Percentiles rank a stretch among this genome's conserved stretches.
phyloP scores from a whole-genome alignment of 2,113 vertebrate species.

The Actenoides lindsayi region DNA sequence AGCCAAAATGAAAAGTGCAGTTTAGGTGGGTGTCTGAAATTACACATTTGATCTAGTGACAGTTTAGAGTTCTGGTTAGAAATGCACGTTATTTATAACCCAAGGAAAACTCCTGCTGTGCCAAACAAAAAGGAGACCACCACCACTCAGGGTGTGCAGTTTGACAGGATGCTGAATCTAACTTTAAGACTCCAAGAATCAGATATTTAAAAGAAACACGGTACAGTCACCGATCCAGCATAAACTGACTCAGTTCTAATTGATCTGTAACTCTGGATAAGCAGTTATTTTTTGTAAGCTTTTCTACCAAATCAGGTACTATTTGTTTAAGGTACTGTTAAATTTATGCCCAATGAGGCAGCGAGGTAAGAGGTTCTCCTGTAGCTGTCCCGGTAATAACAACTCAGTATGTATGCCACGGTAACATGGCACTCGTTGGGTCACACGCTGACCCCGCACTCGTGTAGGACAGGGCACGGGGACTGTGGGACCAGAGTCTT shows the following conservation, averaged over 20 bases:
- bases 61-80: neutral
- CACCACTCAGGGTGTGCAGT: neutral
- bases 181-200: neutral
- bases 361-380: neutral
- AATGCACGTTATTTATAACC: neutral
- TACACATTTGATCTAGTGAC: neutral
- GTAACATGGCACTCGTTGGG: too few relatives aligned
- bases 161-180: neutral
- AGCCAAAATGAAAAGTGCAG: neutral
- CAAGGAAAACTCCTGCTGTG: neutral
- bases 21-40: neutral
- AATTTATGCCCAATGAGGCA: neutral
- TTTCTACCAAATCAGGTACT: neutral
- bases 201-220: neutral
- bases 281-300: neutral
- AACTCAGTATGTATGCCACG: neutral
- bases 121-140: neutral
- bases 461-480: neutral
- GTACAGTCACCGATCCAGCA: neutral
- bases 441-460: neutral
- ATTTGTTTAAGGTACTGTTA: neutral
- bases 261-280: neutral
- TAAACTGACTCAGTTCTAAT: neutral
- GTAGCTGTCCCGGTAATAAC: neutral
- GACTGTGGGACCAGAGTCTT: too few relatives aligned